phyloP scores from a whole-genome alignment of 2,113 vertebrate genomes.

The Perca schrenkii region DNA sequence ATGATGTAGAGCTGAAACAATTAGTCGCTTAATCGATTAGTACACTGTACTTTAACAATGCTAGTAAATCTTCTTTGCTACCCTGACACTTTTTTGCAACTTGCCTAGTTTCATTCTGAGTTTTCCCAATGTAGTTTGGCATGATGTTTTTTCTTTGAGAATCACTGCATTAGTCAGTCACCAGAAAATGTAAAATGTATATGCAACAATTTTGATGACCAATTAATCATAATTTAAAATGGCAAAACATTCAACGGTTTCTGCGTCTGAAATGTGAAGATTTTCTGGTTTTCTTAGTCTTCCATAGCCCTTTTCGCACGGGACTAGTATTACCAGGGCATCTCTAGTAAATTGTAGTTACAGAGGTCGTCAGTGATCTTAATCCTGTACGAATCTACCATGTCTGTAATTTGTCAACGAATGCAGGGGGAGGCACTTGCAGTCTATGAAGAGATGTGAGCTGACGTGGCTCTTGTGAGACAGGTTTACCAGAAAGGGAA shows the following conservation, averaged over 20 bases:
- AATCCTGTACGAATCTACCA: no score
- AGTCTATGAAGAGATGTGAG: constrained; percentile 63
- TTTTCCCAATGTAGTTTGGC: background rate
- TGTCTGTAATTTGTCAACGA: no score
- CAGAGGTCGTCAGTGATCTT: no score
- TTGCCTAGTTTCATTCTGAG: no score
- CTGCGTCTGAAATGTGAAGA: background rate
- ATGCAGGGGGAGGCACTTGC: constrained; percentile 33
- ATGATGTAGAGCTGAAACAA: background rate
- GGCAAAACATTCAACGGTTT: background rate
- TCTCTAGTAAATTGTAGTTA: no score
- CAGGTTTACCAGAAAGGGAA: constrained; percentile 54
- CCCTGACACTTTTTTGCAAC: no score
- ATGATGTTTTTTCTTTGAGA: background rate
- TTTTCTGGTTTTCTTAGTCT: background rate
- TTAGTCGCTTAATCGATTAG: background rate
- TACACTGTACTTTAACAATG: background rate
- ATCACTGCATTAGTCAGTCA: background rate
- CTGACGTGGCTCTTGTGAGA: constrained; percentile 68
- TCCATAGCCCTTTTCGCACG: no score
- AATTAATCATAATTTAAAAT: background rate
- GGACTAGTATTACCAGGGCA: no score
- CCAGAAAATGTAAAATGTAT: background rate
- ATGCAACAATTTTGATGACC: background rate
- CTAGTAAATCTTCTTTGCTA: background rate